Percentiles rank a stretch among this genome's conserved stretches.
Evolutionary conservation across 2,888 invertebrate species (phyloP).

Genomic region (Lamproptera curius): DNA sequence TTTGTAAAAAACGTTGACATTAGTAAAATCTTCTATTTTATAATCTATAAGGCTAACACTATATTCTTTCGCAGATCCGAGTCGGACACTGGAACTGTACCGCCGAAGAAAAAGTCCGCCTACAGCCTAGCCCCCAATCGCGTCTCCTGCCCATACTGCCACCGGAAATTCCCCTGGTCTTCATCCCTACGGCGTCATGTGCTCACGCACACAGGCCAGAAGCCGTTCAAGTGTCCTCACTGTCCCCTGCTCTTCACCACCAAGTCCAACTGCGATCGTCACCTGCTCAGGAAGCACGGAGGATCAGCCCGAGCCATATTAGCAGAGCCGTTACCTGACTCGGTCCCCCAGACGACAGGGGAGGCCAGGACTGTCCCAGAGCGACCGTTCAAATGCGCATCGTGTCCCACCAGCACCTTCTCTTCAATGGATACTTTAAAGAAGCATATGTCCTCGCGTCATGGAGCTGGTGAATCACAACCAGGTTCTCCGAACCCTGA

Average conservation of each 20-base stretch:
- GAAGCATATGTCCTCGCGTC: slow-evolving; percentile 87
- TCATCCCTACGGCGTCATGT: slow-evolving; percentile 97
- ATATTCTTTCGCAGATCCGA: slow-evolving; percentile 79
- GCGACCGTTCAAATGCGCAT: slow-evolving; percentile 87
- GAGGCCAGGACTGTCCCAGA: slow-evolving; percentile 84
- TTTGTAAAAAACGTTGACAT: too few relatives aligned
- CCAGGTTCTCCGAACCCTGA: slow-evolving; percentile 62
- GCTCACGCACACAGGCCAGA: slow-evolving; percentile 96
- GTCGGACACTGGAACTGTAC: slow-evolving; percentile 76
- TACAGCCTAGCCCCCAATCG: slow-evolving; percentile 97
- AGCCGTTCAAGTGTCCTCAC: slow-evolving; percentile 96
- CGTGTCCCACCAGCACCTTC: slow-evolving; percentile 90
- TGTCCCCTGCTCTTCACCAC: slow-evolving; percentile 97
- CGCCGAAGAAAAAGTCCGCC: slow-evolving; percentile 92
- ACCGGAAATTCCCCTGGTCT: slow-evolving; percentile 97
- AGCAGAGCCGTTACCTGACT: slow-evolving; percentile 57
- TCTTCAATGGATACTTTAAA: slow-evolving; percentile 87
- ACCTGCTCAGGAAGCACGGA: slow-evolving; percentile 90
- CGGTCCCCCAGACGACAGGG: slow-evolving; percentile 41
- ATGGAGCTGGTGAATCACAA: slow-evolving; percentile 71
- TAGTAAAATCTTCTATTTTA: too few relatives aligned
- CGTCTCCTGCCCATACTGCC: slow-evolving; percentile 95
- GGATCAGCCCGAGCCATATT: slow-evolving; percentile 66
- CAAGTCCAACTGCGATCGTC: slow-evolving; percentile 98
- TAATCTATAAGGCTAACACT: too few relatives aligned